Percentiles rank a stretch among this genome's conserved stretches.
Evolutionary conservation across 2,888 invertebrate genomes (phyloP).

Genomic region (Trachelus troglodyta): DNA sequence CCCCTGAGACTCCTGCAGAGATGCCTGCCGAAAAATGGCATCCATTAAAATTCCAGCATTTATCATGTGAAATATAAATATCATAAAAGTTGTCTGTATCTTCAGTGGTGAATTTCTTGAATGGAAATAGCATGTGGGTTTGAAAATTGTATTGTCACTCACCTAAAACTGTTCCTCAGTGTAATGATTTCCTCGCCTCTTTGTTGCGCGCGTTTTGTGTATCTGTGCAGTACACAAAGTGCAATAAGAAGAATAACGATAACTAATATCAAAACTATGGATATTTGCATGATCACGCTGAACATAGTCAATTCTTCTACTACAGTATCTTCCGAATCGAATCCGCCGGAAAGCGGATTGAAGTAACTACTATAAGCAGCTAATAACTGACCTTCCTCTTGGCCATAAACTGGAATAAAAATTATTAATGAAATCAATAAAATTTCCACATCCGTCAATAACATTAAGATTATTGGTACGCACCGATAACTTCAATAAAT

Average conservation of each 20-base stretch:
- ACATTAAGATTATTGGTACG: conserved; percentile 47
- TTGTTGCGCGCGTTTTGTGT: conserved; percentile 74
- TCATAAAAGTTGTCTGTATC: background rate
- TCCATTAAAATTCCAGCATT: conserved; percentile 37
- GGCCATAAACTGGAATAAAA: conserved; percentile 67
- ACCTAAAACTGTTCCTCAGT: conserved; percentile 76
- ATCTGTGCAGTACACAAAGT: conserved; percentile 75
- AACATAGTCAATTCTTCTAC: conserved; percentile 66
- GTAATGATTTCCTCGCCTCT: conserved; percentile 78
- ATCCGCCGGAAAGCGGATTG: conserved; percentile 78
- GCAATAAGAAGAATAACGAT: conserved; percentile 73
- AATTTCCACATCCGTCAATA: conserved; percentile 12
- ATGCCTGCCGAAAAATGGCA: conserved; percentile 63
- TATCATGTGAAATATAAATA: background rate
- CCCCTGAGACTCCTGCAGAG: conserved; percentile 77
- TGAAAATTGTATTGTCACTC: conserved; percentile 37
- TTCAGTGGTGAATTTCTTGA: too few species aligned
- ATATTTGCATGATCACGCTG: conserved; percentile 77
- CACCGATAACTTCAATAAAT: conserved; percentile 86
- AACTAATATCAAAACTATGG: conserved; percentile 74
- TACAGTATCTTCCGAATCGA: conserved; percentile 64
- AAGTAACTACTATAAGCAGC: conserved; percentile 83
- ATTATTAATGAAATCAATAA: conserved; percentile 6
- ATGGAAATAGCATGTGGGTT: background rate
- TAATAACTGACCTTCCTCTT: conserved; percentile 66